Base-by-base conservation (phyloP, 1,140 invertebrate species). In the Pygmarrhopalites habei region DNA sequence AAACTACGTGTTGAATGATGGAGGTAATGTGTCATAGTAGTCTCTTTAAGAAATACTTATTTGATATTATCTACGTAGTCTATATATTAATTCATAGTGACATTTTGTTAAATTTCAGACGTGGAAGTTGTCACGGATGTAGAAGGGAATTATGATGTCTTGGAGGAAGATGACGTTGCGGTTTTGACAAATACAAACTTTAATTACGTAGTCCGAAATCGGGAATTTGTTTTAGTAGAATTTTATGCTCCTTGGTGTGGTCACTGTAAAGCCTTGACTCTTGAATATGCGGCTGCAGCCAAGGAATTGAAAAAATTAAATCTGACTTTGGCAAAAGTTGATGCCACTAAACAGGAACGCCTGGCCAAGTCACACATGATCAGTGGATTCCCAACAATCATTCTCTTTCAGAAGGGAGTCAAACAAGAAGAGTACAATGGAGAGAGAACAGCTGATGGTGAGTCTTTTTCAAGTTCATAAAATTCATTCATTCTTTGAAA, bases 201-300 rank as follows among this genome's bases (percentile, higher is more conserved):
- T 73, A 74, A 79, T 46, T 70, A 77, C 58, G 73, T 76, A 39
- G 71, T 80, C 25, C 68, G 72, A 23, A 60, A 68, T 17, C 71
- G 75, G 39, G 73, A 76, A n/a, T 73, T 72, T 32, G 72, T 79
- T 23, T 68, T 81, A 26, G 78, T 81, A 10, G 79, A 80, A 69
- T 81, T 81, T 70, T 81, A 80, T 74, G 79, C 79, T 14, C 79
- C 79, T 28, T 80, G 79, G 79, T 76, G 76, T 69, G 73, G 72
- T 4, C 76, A 77, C 57, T 77, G 76, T 58, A 73, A 77, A 55
- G 19, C 58, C 7, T 62, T 77, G 29, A 74, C 64, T 23, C 75
- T 75, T 5, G 74, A 76, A 56, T 77, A 75, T 69, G 61, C 73
- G 0, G 66, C 61, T 60, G 76, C 75, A 14, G 74, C 75, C 3